Evolutionary conservation across 2,888 invertebrate genomes (phyloP), one percentile per base, ranked within the genome.

Genomic region (Chrysopilus asiliformis): DNA sequence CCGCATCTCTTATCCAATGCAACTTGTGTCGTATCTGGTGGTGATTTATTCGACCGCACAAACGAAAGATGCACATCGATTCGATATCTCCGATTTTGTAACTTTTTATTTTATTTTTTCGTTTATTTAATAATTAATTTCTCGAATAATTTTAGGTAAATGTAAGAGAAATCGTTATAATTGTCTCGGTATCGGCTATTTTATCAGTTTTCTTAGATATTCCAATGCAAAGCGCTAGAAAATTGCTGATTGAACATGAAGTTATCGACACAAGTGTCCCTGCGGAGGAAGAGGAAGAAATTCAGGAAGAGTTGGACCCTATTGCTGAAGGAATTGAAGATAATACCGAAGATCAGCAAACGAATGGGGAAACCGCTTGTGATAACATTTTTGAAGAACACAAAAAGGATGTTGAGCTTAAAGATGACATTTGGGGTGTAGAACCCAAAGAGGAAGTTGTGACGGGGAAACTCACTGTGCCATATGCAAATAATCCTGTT

Each of bases 41-140:
- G 76, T 75, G 47, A 70, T 79, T 41, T 74, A 76, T 43, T 72
- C 71, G 33, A 70, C 74, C 15, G 79, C 72, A 30, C 70, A 68
- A n/a, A 66, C 68, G 2, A 70, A 70, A 49, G 71, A 72, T 29
- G 62, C 75, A 1, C 65, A 64, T 12, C 71, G 72, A 55, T 77
- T 76, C 53, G 67, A 69, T 25, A 36, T 72, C 17, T 53, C 65
- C 28, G 67, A 69, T 51, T 53, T 71, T 57, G 79, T 79, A 64
- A 66, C 70, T 24, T 18, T 22, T 7, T 10, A 22, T 8, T 10
- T 10, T 7, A 22, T 22, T 4, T 34, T 30, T 12, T 6, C 10
- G 18, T 42, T 32, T 37, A 35, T 30, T 25, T 30, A 34, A 6
- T 17, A 16, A 27, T 16, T 19, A n/a, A 20, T 17, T 25, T 33